A percentile compares a stretch with the other conserved stretches of the same genome.
phyloP scores from a whole-genome alignment of 1,140 invertebrate species.

The Wiebesia pumilae region DNA sequence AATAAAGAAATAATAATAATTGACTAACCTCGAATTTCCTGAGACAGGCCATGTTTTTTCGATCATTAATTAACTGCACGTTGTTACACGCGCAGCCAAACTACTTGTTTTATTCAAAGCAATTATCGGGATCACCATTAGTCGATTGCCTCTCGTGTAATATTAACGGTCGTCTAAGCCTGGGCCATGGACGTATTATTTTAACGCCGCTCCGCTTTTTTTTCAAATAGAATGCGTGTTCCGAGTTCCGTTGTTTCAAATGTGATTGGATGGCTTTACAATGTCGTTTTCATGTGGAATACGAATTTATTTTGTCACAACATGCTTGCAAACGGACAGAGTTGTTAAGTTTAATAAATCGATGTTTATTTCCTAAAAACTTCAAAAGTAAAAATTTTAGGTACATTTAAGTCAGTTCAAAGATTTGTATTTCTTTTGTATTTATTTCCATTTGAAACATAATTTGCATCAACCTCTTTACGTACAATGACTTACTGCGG shows the following conservation, averaged over 20 bases:
- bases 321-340: background rate
- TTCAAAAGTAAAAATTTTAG: background rate
- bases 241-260: background rate
- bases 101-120: background rate
- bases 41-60: conserved; percentile 45
- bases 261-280: background rate
- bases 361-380: background rate
- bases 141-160: background rate
- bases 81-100: background rate
- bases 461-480: no score
- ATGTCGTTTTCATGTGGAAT: background rate
- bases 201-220: conserved; percentile 14
- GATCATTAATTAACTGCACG: background rate
- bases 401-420: background rate
- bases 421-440: background rate
- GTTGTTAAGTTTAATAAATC: background rate
- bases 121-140: background rate
- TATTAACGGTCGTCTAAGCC: background rate
- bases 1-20: background rate
- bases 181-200: background rate
- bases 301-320: background rate
- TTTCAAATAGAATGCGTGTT: conserved; percentile 15
- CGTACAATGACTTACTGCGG: no score
- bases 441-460: no score
- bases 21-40: conserved; percentile 47